Evolutionary conservation across 2,888 invertebrate genomes (phyloP).

Genomic region (Scaptomyza reducta): DNA sequence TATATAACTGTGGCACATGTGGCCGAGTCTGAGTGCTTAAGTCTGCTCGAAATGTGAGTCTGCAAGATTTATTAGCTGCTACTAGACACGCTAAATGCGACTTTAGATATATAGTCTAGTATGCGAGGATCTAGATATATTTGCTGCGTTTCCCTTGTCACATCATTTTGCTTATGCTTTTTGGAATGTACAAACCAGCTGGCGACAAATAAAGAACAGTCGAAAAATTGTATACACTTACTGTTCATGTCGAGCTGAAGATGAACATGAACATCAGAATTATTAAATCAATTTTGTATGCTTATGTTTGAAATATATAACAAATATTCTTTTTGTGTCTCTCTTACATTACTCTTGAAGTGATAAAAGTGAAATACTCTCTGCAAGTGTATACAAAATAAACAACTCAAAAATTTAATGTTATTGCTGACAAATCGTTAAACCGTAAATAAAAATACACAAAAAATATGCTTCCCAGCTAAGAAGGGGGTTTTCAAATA

Average conservation of each 20-base stretch:
- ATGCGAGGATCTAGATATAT: constrained; percentile 15
- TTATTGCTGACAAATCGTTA: constrained; percentile 56
- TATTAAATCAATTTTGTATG: no score
- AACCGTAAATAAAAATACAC: constrained; percentile 63
- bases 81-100: constrained; percentile 63
- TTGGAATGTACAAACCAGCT: constrained; percentile 50
- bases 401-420: constrained; percentile 34
- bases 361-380: background rate
- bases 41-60: constrained; percentile 45
- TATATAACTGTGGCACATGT: constrained; percentile 58
- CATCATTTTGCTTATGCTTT: constrained; percentile 52
- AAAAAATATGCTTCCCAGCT: constrained; percentile 33
- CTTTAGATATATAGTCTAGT: constrained; percentile 19
- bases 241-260: no score
- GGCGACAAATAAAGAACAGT: constrained; percentile 29
- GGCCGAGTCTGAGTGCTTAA: constrained; percentile 32
- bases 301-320: no score
- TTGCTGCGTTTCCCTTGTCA: constrained; percentile 46
- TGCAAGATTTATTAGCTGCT: constrained; percentile 68
- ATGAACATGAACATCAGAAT: no score
- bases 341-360: background rate
- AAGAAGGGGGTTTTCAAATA: constrained; percentile 36
- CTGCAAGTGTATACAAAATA: constrained; percentile 11
- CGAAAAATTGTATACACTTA: background rate
- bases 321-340: no score